Evolutionary conservation across 1,140 invertebrate genomes (phyloP).

Genomic region (Diorhabda sublineata): DNA sequence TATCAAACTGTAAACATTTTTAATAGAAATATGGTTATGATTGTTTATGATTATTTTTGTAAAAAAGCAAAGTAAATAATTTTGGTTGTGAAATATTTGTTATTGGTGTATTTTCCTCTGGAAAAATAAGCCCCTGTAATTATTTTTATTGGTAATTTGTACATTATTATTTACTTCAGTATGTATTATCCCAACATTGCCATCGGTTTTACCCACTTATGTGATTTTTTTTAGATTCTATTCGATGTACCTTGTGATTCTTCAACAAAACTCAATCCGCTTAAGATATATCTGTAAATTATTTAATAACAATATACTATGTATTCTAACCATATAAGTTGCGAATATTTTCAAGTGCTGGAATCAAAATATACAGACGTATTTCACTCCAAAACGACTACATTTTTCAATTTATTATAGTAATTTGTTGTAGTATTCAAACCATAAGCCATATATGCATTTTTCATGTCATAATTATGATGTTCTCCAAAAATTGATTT

Average conservation of each 20-base stretch:
- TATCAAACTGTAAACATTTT: conserved; percentile 18
- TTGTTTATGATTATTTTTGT: conserved; percentile 21
- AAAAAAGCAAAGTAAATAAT: conserved; percentile 26
- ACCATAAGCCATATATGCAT: no score
- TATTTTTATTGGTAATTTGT: conserved; percentile 15
- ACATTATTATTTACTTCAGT: conserved; percentile 7
- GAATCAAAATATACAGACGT: no score
- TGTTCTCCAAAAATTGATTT: no score
- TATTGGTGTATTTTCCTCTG: conserved; percentile 25
- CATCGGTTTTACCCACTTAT: conserved; percentile 34
- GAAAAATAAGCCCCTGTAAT: conserved; percentile 17
- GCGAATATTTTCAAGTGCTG: no score
- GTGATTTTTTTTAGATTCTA: conserved; percentile 35
- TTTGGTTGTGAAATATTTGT: conserved; percentile 39
- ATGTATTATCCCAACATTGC: conserved; percentile 23
- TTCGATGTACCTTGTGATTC: not conserved
- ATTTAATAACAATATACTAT: no score
- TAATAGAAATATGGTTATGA: conserved; percentile 1
- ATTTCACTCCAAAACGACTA: no score
- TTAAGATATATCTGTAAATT: no score
- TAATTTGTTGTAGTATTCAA: no score
- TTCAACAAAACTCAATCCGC: no score
- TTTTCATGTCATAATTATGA: no score
- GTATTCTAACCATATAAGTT: no score
- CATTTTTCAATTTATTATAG: no score